phyloP scores from a whole-genome alignment of 2,113 vertebrate species.

The Phocoena phocoena region DNA sequence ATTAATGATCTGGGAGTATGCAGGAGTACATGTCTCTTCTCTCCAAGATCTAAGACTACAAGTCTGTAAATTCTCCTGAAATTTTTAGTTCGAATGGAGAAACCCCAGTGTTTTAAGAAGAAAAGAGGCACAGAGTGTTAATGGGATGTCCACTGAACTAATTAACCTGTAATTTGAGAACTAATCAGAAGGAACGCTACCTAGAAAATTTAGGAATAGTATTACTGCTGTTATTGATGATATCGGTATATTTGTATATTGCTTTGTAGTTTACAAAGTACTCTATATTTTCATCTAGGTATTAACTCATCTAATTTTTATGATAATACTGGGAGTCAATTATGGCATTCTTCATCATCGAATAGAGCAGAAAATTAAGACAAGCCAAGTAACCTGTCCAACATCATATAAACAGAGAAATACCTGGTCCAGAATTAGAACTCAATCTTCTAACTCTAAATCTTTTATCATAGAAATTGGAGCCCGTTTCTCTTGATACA shows the following conservation, averaged over 20 bases:
- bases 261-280: not conserved
- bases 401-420: not conserved
- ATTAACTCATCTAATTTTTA: not conserved
- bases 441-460: not conserved
- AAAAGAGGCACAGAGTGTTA: not conserved
- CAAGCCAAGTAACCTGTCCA: not conserved
- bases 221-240: not conserved
- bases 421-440: not conserved
- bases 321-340: not conserved
- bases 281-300: not conserved
- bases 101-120: not conserved
- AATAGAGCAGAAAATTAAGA: not conserved
- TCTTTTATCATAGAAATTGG: not conserved
- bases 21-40: not conserved
- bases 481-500: not conserved
- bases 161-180: not conserved
- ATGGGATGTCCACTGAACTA: not conserved
- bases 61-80: not conserved
- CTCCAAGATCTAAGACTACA: not conserved
- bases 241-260: not conserved
- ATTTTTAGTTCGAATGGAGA: constrained; percentile 18
- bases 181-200: not conserved
- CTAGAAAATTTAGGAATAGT: not conserved
- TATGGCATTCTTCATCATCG: not conserved
- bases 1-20: not conserved